Percentiles rank a stretch among this genome's conserved stretches.
Evolutionary conservation across 2,113 vertebrate species (phyloP).

Genomic region (Takifugu flavidus): DNA sequence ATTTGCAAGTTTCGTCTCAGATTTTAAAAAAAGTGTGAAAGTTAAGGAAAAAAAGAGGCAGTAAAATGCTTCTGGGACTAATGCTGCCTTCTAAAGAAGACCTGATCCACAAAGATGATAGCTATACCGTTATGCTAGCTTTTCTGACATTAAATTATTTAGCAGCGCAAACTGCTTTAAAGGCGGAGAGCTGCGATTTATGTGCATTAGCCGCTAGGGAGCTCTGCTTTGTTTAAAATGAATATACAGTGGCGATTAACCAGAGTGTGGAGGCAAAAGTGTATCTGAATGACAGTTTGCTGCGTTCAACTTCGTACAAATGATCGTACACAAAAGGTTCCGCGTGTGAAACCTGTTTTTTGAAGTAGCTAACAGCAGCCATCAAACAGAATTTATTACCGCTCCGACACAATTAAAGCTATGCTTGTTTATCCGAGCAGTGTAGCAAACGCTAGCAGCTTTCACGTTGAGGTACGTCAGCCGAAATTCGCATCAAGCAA

Average conservation of each 20-base stretch:
- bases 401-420: too few species aligned
- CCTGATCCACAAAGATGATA: constrained; percentile 37
- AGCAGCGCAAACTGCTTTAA: constrained; percentile 63
- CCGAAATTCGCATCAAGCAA: constrained; percentile 52
- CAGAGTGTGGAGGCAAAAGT: too few species aligned
- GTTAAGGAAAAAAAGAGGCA: constrained; percentile 7
- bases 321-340: too few species aligned
- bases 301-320: neutral
- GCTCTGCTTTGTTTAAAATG: constrained; percentile 32
- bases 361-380: neutral
- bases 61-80: constrained; percentile 12
- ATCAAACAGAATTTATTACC: too few species aligned
- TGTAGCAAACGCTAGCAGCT: constrained; percentile 3
- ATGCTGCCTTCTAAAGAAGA: constrained; percentile 9
- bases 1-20: constrained; percentile 19
- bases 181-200: constrained; percentile 63
- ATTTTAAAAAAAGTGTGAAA: constrained; percentile 5
- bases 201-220: constrained; percentile 47
- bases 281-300: constrained; percentile 4
- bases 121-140: constrained; percentile 40
- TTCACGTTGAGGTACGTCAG: constrained; percentile 2
- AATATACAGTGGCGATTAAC: too few species aligned
- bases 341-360: too few species aligned
- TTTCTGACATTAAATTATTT: constrained; percentile 66
- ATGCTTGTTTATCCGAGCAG: neutral